phyloP scores from a whole-genome alignment of 2,797 vertebrate species.

The Strix occidentalis region DNA sequence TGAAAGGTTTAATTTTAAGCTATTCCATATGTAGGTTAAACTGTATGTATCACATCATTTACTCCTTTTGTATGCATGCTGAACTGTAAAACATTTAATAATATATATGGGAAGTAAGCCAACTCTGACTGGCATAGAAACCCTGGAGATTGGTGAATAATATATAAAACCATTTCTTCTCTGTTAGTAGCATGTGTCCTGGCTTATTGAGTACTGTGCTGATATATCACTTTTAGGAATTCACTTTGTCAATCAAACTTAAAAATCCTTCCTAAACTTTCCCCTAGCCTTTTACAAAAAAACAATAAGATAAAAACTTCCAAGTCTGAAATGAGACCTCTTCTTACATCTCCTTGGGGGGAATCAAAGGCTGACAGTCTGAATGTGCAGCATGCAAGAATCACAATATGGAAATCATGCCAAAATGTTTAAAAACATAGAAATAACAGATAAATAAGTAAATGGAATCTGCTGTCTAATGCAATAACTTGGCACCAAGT shows the following conservation, averaged over 20 bases:
- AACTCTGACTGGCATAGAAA: constrained; percentile 55
- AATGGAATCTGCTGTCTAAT: constrained; percentile 65
- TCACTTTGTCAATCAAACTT: constrained; percentile 58
- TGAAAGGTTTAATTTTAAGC: background rate
- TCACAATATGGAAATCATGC: constrained; percentile 64
- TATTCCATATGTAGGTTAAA: constrained; percentile 47
- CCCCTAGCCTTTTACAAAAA: constrained; percentile 10
- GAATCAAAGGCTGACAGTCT: constrained; percentile 66
- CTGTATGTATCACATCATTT: constrained; percentile 38
- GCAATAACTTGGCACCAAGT: constrained; percentile 51
- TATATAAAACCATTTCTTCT: constrained; percentile 67
- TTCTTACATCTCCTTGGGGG: constrained; percentile 57
- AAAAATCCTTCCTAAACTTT: constrained; percentile 53
- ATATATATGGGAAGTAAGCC: constrained; percentile 65
- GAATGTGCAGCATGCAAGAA: constrained; percentile 51
- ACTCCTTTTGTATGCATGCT: constrained; percentile 55
- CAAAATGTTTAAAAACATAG: constrained; percentile 62
- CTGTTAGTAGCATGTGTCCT: constrained; percentile 53
- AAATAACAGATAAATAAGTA: constrained; percentile 69
- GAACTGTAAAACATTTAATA: constrained; percentile 73
- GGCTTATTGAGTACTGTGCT: constrained; percentile 38
- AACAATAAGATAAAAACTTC: constrained; percentile 44
- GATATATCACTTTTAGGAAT: constrained; percentile 58
- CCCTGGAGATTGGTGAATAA: constrained; percentile 64
- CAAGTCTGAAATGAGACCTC: constrained; percentile 49